Evolutionary conservation across 2,888 invertebrate species (phyloP).

Genomic region (Aradus depressus): DNA sequence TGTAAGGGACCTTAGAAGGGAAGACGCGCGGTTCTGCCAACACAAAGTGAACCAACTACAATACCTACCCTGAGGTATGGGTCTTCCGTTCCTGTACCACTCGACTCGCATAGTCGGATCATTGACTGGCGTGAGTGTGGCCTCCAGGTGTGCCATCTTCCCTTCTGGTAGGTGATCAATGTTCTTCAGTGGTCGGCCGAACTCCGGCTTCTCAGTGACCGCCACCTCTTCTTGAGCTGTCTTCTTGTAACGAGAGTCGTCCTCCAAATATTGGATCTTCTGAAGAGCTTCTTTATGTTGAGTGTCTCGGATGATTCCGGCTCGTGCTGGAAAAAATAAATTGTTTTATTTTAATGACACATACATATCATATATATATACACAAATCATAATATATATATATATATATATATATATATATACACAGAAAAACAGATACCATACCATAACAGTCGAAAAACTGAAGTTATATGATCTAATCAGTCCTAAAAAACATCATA

Average conservation of each 20-base stretch:
- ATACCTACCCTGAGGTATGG: conserved; percentile 72
- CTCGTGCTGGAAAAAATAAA: conserved; percentile 49
- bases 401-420: too few species aligned
- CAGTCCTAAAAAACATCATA: too few species aligned
- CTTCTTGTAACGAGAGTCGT: conserved; percentile 64
- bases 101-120: conserved; percentile 98
- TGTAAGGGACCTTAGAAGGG: too few species aligned
- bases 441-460: too few species aligned
- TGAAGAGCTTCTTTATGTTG: conserved; percentile 86
- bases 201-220: conserved; percentile 75
- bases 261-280: conserved; percentile 86
- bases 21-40: too few species aligned
- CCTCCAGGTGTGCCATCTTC: conserved; percentile 79
- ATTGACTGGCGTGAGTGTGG: conserved; percentile 89
- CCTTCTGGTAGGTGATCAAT: conserved; percentile 76
- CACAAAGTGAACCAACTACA: too few species aligned
- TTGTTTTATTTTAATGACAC: too few species aligned
- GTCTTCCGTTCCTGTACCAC: conserved; percentile 93
- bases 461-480: too few species aligned
- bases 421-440: too few species aligned
- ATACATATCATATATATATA: too few species aligned
- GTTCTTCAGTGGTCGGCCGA: conserved; percentile 77
- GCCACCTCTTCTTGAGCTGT: conserved; percentile 60
- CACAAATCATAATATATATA: too few species aligned
- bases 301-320: conserved; percentile 76